These are phyloP conservation scores for Sebastes wilsoni DNA, from an alignment of 2,797 vertebrate genomes.

Conservation along the genomic window DNA sequence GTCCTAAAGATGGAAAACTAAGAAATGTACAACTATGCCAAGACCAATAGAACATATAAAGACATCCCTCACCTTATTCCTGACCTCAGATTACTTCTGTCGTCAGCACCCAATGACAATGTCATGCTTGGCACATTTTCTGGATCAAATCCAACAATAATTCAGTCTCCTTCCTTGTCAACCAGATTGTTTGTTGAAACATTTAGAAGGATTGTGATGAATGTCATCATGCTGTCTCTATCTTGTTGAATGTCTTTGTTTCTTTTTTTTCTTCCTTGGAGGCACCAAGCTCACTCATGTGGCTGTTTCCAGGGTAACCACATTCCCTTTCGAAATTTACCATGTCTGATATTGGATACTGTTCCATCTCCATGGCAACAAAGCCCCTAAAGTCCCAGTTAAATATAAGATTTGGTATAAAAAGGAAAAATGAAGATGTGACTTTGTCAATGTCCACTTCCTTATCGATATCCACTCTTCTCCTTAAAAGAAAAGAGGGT, in stretches of 20 bases:
- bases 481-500: neutral
- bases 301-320: conserved; percentile 83
- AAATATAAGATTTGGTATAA: conserved; percentile 51
- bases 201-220: conserved; percentile 9
- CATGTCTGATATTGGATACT: conserved; percentile 72
- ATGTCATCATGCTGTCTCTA: conserved; percentile 18
- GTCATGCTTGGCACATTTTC: neutral
- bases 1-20: no score
- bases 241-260: conserved; percentile 30
- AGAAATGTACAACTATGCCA: neutral
- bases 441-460: conserved; percentile 17
- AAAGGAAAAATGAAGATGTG: conserved; percentile 27
- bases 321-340: conserved; percentile 69
- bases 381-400: conserved; percentile 56
- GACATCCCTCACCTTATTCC: neutral
- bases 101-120: neutral
- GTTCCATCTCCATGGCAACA: conserved; percentile 78
- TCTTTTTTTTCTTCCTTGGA: conserved; percentile 36
- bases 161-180: conserved; percentile 6
- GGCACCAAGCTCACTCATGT: conserved; percentile 58
- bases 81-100: conserved; percentile 2
- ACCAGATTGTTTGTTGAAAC: conserved; percentile 4
- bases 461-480: neutral
- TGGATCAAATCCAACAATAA: neutral
- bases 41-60: neutral